Base-by-base conservation (phyloP, 2,888 invertebrate genomes). In the Caenorhabditis auriculariae region DNA sequence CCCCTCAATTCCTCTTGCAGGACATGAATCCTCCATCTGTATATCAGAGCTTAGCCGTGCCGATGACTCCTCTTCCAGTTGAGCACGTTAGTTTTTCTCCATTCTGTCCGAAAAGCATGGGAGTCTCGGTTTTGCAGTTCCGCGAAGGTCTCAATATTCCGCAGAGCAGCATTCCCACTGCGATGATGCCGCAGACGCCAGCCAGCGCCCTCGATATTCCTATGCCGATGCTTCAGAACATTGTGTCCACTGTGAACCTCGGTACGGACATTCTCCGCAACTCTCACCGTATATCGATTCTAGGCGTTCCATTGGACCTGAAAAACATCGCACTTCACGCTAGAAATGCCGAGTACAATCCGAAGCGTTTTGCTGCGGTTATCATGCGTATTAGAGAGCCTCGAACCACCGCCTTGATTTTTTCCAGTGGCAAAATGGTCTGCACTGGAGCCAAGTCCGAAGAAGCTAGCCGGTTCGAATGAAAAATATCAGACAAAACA, bases 301-400 rank as follows among this genome's bases (percentile, higher is more conserved):
- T 37, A 72, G 71, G 89, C 77, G 94, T 94, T 83, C 92, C 91
- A 84, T 84, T 96, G 70, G 95, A 98, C 82, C 85, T 98, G 61
- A 95, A 96, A 82, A 92, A 91, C 84, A 98, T 98, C 75, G 95
- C 96, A 0, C 85, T 96, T 2, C 94, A 94, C 82, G 95, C 96
- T 0, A 88, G 96, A 82, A 98, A 98, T 85, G 96, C 96, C 2
- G 96, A 98, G 84, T 98, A 96, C 82, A 98, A 98, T 83, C 96
- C 96, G 7, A 96, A 96, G 84, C 89, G 96, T 80, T 98, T 98
- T 86, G 94, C 95, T 48, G 96, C 96, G 37, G 95, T 98, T 3
- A 96, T 98, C 54, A 98, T 98, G 96, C 84, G 89, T 77, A 89
- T 89, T 72, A 87, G 95, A 81, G 95, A 90, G 47, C 87, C 87